phyloP scores from a whole-genome alignment of 2,113 vertebrate species.

The Rattus rattus region DNA sequence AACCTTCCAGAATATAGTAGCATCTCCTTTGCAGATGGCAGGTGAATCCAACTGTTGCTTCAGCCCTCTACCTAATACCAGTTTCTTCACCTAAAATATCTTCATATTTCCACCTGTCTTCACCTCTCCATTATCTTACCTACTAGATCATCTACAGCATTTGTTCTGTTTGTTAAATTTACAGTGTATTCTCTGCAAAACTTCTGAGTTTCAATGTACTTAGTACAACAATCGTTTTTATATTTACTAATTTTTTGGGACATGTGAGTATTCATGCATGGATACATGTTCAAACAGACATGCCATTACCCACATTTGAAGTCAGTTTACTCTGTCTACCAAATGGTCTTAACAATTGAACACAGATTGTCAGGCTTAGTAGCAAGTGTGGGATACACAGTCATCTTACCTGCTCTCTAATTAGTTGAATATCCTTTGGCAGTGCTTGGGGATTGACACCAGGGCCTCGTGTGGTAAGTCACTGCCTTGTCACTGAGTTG shows the following conservation, averaged over 20 bases:
- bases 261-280: background rate
- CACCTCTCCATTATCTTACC: background rate
- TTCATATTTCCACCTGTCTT: background rate
- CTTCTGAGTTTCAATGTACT: too few relatives aligned
- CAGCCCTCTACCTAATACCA: too few relatives aligned
- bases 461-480: background rate
- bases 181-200: background rate
- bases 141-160: too few relatives aligned
- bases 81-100: too few relatives aligned
- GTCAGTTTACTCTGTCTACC: background rate
- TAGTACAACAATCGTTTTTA: background rate
- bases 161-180: background rate
- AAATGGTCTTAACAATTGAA: too few relatives aligned
- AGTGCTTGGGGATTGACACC: background rate
- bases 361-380: background rate
- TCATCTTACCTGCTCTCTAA: background rate
- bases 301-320: too few relatives aligned
- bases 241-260: background rate
- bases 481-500: too few relatives aligned
- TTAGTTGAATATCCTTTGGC: background rate
- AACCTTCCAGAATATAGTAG: background rate
- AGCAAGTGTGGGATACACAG: background rate
- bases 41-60: rapidly evolving
- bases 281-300: background rate
- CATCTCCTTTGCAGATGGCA: rapidly evolving